Conservation (phyloP, 2,888 invertebrate genomes). For the Apoderus coryli region DNA sequence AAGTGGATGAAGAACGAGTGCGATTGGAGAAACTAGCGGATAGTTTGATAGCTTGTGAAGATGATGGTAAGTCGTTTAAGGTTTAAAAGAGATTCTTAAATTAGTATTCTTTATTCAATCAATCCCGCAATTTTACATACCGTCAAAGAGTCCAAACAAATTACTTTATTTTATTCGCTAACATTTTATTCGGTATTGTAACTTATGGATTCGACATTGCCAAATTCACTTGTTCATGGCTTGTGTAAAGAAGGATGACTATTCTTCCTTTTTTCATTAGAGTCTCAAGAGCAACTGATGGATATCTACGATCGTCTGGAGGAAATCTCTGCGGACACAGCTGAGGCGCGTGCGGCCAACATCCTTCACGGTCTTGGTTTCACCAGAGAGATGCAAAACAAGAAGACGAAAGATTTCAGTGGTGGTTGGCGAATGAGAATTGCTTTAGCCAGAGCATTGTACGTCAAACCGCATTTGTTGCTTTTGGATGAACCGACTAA, state of each 20-base stretch:
- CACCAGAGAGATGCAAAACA: constrained; percentile 67
- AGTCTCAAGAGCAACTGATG: constrained; percentile 89
- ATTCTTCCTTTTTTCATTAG: too few relatives aligned
- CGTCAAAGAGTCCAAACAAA: too few relatives aligned
- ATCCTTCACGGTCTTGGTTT: constrained; percentile 96
- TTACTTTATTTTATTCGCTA: too few relatives aligned
- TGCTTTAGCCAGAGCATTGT: constrained; percentile 89
- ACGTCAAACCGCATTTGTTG: constrained; percentile 92
- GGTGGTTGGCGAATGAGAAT: constrained; percentile 99
- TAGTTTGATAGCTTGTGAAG: constrained; percentile 67
- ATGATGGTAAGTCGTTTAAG: constrained; percentile 49
- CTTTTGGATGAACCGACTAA: constrained; percentile 91
- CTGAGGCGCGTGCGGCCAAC: constrained; percentile 85
- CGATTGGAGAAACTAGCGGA: constrained; percentile 87
- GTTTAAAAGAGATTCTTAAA: background rate
- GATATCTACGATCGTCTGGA: constrained; percentile 96
- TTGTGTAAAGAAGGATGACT: too few relatives aligned
- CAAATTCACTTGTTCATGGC: too few relatives aligned
- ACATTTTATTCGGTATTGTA: too few relatives aligned
- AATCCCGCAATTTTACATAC: too few relatives aligned
- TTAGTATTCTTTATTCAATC: too few relatives aligned
- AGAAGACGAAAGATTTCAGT: constrained; percentile 77
- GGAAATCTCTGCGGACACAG: constrained; percentile 90
- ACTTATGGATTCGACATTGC: too few relatives aligned
- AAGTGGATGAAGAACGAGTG: constrained; percentile 89